Evolutionary conservation across 2,888 invertebrate species (phyloP), one percentile per base, ranked within the genome.

Genomic region (Pyrrhia umbra): DNA sequence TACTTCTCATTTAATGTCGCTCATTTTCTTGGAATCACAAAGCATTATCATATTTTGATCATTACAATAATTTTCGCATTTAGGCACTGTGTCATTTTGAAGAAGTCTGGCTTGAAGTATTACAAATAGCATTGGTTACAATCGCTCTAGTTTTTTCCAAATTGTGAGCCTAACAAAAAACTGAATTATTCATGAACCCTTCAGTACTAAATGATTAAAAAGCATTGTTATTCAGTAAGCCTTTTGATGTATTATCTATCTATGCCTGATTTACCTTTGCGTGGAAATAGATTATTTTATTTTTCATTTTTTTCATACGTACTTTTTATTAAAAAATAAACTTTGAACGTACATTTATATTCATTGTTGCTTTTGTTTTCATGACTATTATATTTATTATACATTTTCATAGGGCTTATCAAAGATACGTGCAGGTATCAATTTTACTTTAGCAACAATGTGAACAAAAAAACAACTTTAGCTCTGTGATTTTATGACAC

Each of bases 31-130:
- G 57, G 56, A 65, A 73, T 43, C 60, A 68, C 63, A 54, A 62
- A 58, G 49, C 45, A 79, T 81, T 79, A 62, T 62, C 82, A 83
- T 81, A 81, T 77, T 82, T 75, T 45, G 60, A 54, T 66, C 77
- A 84, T 86, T 85, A 85, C 80, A 83, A 85, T 86, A 86, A 85
- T 86, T 84, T 86, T 81, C 85, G 59, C 83, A 81, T 85, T 85
- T 70, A 69, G 70, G 54, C 46, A 73, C 79, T 73, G 68, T 68
- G 65, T 68, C 60, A 72, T 67, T 74, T 62, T 55, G 47, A 55
- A 39, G 56, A 59, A 52, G 40, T 50, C 55, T 61, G 56, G 20
- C 47, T 54, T 30, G 13, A 30, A 64, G 63, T 66, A 56, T 50
- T 77, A 64, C 56, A 57, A 59, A 78, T 75, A 71, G 39, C 63